phyloP scores from a whole-genome alignment of 1,140 invertebrate genomes.

The Drosophila santomea region DNA sequence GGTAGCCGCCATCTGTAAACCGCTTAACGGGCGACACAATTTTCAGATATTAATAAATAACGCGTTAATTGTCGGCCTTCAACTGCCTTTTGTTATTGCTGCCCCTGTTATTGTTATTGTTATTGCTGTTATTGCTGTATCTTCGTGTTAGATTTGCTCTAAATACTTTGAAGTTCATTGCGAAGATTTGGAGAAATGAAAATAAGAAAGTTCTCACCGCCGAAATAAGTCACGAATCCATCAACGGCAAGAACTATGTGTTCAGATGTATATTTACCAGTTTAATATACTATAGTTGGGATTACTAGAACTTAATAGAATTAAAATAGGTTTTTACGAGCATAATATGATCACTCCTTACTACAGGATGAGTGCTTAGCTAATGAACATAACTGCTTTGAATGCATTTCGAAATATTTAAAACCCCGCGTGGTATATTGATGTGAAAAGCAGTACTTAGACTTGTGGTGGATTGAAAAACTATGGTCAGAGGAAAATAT shows the following conservation, averaged over 20 bases:
- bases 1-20: slow-evolving; percentile 41
- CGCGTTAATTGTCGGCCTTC: slow-evolving; percentile 56
- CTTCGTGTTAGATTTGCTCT: slow-evolving; percentile 53
- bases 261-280: background rate
- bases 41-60: slow-evolving; percentile 46
- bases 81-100: slow-evolving; percentile 26
- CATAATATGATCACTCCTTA: too few species aligned
- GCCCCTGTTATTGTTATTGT: slow-evolving; percentile 1
- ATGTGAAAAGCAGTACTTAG: background rate
- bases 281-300: background rate
- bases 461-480: background rate
- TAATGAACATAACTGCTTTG: background rate
- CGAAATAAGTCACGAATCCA: slow-evolving; percentile 5
- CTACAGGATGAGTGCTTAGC: too few species aligned
- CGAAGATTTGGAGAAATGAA: slow-evolving; percentile 1
- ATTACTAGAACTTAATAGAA: too few species aligned
- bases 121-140: slow-evolving; percentile 2
- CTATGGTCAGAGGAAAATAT: background rate
- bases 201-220: slow-evolving; percentile 52
- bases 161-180: slow-evolving; percentile 38
- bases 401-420: background rate
- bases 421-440: background rate
- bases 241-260: background rate
- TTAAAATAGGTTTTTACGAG: too few species aligned
- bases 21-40: slow-evolving; percentile 63